Conservation (phyloP, 1,140 invertebrate genomes). For the Neodiprion virginianus region DNA sequence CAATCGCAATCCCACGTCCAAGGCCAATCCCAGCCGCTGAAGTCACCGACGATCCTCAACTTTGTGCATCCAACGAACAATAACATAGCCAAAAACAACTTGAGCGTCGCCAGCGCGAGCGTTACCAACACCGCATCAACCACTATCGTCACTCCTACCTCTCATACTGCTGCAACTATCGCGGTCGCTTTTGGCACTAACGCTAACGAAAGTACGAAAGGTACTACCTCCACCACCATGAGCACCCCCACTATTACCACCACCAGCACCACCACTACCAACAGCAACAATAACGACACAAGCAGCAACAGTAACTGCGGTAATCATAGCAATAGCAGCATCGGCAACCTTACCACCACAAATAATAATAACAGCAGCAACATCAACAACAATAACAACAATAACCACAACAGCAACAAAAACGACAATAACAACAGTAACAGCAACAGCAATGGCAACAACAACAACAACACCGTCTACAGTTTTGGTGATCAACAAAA, state of each 20-base stretch:
- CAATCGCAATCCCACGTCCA: slow-evolving; percentile 60
- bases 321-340: neutral
- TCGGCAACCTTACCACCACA: neutral
- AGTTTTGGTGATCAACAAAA: slow-evolving; percentile 53
- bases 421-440: slow-evolving; percentile 44
- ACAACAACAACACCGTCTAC: slow-evolving; percentile 37
- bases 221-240: neutral
- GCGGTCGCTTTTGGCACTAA: neutral
- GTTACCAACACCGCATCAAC: slow-evolving; percentile 33
- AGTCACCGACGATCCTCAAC: slow-evolving; percentile 24
- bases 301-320: neutral
- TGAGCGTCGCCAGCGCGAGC: slow-evolving; percentile 46
- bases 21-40: slow-evolving; percentile 55
- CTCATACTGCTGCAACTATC: neutral
- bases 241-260: neutral
- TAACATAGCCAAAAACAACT: slow-evolving; percentile 41
- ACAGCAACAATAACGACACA: slow-evolving; percentile 4
- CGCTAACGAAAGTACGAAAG: neutral
- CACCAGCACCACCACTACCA: neutral
- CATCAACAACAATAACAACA: neutral
- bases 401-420: slow-evolving; percentile 41
- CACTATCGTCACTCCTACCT: slow-evolving; percentile 6
- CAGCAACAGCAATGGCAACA: slow-evolving; percentile 39
- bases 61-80: neutral
- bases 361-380: neutral